Conservation (phyloP, 2,113 vertebrate species). For the Lagopus muta region DNA sequence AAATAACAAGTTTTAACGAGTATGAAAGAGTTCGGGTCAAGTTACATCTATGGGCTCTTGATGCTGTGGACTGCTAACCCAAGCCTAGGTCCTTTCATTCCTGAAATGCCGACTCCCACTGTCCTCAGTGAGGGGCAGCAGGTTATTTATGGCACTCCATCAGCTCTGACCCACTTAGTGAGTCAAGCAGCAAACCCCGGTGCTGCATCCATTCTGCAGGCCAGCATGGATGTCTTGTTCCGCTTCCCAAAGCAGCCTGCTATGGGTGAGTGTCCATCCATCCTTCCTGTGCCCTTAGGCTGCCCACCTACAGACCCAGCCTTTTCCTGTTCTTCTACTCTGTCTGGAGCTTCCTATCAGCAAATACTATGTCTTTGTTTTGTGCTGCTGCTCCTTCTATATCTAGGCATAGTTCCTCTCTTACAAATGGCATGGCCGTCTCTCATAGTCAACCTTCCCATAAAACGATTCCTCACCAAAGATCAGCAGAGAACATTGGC, state of each 20-base stretch:
- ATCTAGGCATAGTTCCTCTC: background rate
- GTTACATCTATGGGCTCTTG: background rate
- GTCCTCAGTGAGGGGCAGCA: background rate
- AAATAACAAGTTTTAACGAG: conserved; percentile 14
- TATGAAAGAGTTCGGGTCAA: background rate
- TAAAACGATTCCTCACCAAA: background rate
- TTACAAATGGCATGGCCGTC: background rate
- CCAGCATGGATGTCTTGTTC: no score
- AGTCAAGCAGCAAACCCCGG: background rate
- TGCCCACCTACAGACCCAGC: background rate
- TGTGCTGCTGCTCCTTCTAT: accelerated
- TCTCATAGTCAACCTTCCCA: background rate
- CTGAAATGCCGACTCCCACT: background rate
- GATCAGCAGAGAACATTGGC: background rate
- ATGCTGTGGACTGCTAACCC: background rate
- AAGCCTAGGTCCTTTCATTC: background rate
- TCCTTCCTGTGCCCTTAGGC: no score
- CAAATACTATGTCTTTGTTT: background rate
- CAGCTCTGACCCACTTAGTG: conserved; percentile 5
- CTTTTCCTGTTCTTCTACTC: background rate
- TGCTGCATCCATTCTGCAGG: background rate
- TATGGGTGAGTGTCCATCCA: no score
- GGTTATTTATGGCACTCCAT: background rate
- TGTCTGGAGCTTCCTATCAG: background rate
- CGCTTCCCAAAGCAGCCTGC: no score